These are phyloP conservation scores for Flexamia atlantica DNA, from an alignment of 2,888 invertebrate genomes.

Conservation along the genomic window DNA sequence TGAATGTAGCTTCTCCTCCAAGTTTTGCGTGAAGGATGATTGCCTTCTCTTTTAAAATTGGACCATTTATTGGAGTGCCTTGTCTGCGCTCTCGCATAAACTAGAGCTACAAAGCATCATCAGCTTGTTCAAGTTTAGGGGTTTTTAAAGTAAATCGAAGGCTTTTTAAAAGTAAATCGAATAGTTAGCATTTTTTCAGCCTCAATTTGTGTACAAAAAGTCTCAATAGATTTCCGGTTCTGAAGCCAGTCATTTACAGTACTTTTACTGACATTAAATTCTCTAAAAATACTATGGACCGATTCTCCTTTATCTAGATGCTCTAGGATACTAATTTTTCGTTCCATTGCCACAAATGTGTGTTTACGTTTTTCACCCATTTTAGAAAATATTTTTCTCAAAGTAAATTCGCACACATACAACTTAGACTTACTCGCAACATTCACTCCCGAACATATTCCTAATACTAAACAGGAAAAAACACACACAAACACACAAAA, in stretches of 20 bases:
- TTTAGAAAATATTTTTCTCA: neutral
- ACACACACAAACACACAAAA: no score
- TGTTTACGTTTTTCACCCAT: neutral
- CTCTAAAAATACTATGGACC: conserved; percentile 3
- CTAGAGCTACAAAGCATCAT: conserved; percentile 61
- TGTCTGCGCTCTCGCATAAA: conserved; percentile 63
- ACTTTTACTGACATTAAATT: neutral
- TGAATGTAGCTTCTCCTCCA: conserved; percentile 56
- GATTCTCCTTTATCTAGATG: neutral
- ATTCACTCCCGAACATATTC: no score
- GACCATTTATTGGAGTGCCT: conserved; percentile 53
- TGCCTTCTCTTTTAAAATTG: conserved; percentile 65
- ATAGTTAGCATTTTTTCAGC: neutral
- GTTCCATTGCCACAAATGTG: no score
- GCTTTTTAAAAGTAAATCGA: conserved; percentile 18
- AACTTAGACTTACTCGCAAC: no score
- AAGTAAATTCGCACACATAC: no score
- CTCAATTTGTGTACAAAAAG: neutral
- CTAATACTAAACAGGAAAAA: no score
- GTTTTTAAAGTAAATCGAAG: conserved; percentile 12
- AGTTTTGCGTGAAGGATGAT: conserved; percentile 63
- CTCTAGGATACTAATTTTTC: no score
- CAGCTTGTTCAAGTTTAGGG: neutral
- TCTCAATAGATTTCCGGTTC: neutral
- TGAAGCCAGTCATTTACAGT: neutral